Evolutionary conservation across 2,113 vertebrate genomes (phyloP).

Genomic region (Rhadina sibilatrix): DNA sequence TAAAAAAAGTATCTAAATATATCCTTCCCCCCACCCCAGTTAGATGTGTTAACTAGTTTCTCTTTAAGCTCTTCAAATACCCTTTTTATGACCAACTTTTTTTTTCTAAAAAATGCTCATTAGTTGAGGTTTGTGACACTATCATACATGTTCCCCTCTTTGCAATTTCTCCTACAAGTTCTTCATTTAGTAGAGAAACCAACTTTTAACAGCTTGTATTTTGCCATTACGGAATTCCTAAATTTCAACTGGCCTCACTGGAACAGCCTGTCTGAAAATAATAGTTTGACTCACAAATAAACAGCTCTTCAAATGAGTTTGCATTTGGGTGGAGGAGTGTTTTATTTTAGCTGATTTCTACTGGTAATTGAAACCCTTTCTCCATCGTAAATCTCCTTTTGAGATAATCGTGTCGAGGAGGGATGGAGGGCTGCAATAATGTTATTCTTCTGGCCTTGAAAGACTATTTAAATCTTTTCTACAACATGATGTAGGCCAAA

Average conservation of each 20-base stretch:
- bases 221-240: not conserved
- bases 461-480: slow-evolving; percentile 40
- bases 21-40: not conserved
- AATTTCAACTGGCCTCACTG: not conserved
- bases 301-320: not conserved
- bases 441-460: slow-evolving; percentile 26
- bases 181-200: not conserved
- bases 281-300: not conserved
- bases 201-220: not conserved
- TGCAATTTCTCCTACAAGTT: not conserved
- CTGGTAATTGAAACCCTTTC: not conserved
- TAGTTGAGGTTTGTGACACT: not conserved
- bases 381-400: not conserved
- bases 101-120: not conserved
- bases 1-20: not conserved
- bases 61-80: not conserved
- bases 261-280: not conserved
- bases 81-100: not conserved
- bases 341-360: not conserved
- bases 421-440: slow-evolving; percentile 9
- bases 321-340: not conserved
- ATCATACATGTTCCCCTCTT: not conserved
- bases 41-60: not conserved
- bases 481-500: not conserved
- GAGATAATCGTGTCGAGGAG: not conserved